These are phyloP conservation scores for Phyllotreta cruciferae DNA, from an alignment of 2,888 invertebrate genomes.

Conservation along the genomic window DNA sequence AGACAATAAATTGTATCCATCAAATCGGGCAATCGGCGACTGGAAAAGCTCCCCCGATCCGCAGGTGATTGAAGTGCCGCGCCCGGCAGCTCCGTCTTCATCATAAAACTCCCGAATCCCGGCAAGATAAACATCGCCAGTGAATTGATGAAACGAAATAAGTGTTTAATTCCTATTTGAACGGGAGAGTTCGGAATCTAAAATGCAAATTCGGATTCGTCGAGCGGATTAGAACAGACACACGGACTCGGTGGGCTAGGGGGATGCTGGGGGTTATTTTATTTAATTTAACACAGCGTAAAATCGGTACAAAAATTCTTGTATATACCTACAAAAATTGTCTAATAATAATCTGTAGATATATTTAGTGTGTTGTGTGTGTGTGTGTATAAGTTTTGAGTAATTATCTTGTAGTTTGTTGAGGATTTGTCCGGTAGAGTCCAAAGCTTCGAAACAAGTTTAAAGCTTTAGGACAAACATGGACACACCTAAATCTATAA, in stretches of 20 bases:
- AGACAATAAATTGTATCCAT: conserved; percentile 21
- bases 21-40: conserved; percentile 21
- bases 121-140: conserved; percentile 53
- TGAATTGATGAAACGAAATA: conserved; percentile 56
- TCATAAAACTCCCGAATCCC: conserved; percentile 49
- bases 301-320: too few species aligned
- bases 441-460: conserved; percentile 54
- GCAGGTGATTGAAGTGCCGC: conserved; percentile 53
- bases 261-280: conserved; percentile 12
- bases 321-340: too few species aligned
- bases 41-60: conserved; percentile 35
- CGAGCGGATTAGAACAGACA: conserved; percentile 32
- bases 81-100: conserved; percentile 39
- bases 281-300: too few species aligned
- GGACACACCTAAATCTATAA: conserved; percentile 62
- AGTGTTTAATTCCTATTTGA: conserved; percentile 59
- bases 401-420: too few species aligned
- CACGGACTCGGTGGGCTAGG: conserved; percentile 15
- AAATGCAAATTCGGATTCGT: conserved; percentile 61
- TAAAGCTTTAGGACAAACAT: conserved; percentile 61
- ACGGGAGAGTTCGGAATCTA: conserved; percentile 55
- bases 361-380: too few species aligned
- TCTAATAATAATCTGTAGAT: too few species aligned
- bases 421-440: conserved; percentile 47
- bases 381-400: too few species aligned